These are phyloP conservation scores for Gallirallus australis DNA, from an alignment of 2,797 vertebrate genomes.

Conservation along the genomic window DNA sequence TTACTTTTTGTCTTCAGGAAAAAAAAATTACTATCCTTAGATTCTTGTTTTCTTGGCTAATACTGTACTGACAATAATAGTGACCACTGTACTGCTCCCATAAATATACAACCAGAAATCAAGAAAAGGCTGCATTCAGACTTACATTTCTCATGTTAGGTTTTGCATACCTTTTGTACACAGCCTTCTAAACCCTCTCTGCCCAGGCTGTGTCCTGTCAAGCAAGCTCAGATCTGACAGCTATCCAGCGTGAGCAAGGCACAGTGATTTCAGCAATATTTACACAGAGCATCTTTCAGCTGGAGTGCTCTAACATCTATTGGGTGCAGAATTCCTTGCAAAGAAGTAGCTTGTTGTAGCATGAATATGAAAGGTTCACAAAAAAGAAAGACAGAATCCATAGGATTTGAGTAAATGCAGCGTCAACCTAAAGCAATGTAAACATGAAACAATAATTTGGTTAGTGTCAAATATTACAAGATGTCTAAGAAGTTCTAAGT, in stretches of 20 bases:
- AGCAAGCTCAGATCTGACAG: neutral
- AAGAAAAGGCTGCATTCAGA: neutral
- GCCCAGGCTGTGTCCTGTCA: neutral
- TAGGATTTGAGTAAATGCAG: neutral
- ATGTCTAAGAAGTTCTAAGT: neutral
- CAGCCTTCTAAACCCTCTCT: neutral
- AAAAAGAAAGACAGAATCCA: neutral
- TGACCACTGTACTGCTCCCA: neutral
- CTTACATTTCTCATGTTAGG: neutral
- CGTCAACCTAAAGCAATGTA: neutral
- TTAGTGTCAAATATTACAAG: neutral
- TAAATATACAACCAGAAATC: neutral
- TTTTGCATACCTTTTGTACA: neutral
- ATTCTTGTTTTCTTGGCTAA: neutral
- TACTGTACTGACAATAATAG: neutral
- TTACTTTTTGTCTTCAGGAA: neutral
- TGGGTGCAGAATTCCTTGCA: neutral
- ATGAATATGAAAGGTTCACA: neutral
- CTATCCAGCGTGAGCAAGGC: neutral
- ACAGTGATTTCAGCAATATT: neutral
- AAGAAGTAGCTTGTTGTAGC: neutral
- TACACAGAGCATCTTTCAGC: neutral
- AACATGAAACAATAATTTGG: fast-evolving
- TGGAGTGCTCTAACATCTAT: neutral
- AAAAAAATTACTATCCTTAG: fast-evolving